phyloP scores from a whole-genome alignment of 2,113 vertebrate genomes.

The Ailurus styani region DNA sequence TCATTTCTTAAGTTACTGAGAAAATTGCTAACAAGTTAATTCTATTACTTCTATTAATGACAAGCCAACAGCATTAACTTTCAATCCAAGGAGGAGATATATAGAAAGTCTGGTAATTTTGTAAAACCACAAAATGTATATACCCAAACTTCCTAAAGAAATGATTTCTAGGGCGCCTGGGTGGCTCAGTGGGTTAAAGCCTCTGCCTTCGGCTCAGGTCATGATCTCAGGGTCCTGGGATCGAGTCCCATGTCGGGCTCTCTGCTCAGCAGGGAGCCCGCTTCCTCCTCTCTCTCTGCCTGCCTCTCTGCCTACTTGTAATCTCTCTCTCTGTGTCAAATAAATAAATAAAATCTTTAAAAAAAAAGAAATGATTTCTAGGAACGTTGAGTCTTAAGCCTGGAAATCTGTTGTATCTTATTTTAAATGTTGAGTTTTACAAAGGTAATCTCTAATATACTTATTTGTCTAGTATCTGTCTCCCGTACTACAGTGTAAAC shows the following conservation, averaged over 20 bases:
- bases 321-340: no score
- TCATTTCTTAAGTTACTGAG: not conserved
- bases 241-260: no score
- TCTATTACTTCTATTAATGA: constrained; percentile 1
- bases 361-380: not conserved
- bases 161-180: not conserved
- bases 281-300: no score
- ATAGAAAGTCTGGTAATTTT: not conserved
- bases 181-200: no score
- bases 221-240: no score
- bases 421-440: constrained; percentile 23
- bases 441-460: not conserved
- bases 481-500: not conserved
- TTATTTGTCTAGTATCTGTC: not conserved
- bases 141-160: not conserved
- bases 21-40: not conserved
- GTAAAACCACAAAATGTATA: constrained; percentile 3
- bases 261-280: no score
- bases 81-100: not conserved
- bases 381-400: not conserved
- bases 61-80: constrained; percentile 4
- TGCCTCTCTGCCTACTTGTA: no score
- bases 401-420: not conserved
- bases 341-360: no score
- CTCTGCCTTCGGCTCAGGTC: no score